phyloP scores from a whole-genome alignment of 2,888 invertebrate genomes.

The Operophtera brumata region DNA sequence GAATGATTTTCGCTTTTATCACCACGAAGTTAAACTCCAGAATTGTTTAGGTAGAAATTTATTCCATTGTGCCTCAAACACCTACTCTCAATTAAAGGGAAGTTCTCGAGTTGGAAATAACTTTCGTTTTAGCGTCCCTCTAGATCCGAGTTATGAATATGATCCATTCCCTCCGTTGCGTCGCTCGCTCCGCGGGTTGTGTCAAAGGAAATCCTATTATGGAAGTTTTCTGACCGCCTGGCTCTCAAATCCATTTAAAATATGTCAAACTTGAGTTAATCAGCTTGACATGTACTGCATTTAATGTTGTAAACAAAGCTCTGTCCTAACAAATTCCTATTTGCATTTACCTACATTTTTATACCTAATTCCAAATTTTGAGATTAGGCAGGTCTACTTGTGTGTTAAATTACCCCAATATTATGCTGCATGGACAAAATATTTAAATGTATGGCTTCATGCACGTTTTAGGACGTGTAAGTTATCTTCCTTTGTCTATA shows the following conservation, averaged over 20 bases:
- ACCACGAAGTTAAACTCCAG: slow-evolving; percentile 1
- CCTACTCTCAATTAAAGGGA: slow-evolving; percentile 33
- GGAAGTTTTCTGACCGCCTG: slow-evolving; percentile 24
- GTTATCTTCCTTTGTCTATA: not conserved
- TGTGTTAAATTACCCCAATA: too few relatives aligned
- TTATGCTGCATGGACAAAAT: too few relatives aligned
- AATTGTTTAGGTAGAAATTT: not conserved
- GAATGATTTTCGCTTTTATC: slow-evolving; percentile 7
- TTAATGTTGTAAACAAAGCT: not conserved
- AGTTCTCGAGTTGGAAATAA: slow-evolving; percentile 28
- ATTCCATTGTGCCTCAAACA: slow-evolving; percentile 20
- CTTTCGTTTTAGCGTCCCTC: slow-evolving; percentile 32
- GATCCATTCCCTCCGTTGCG: slow-evolving; percentile 17
- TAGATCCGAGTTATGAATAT: slow-evolving; percentile 28
- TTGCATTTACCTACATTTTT: not conserved
- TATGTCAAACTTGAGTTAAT: slow-evolving; percentile 13
- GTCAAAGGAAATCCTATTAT: slow-evolving; percentile 34
- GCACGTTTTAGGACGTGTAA: not conserved
- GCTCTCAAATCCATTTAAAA: slow-evolving; percentile 15
- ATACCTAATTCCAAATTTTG: too few relatives aligned
- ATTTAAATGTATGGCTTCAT: too few relatives aligned
- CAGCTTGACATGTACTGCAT: slow-evolving; percentile 7
- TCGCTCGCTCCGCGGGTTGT: slow-evolving; percentile 9
- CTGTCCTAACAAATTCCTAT: not conserved
- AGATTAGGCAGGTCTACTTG: too few relatives aligned